Conservation (phyloP, 2,113 vertebrate species). For the Tichodroma muraria region DNA sequence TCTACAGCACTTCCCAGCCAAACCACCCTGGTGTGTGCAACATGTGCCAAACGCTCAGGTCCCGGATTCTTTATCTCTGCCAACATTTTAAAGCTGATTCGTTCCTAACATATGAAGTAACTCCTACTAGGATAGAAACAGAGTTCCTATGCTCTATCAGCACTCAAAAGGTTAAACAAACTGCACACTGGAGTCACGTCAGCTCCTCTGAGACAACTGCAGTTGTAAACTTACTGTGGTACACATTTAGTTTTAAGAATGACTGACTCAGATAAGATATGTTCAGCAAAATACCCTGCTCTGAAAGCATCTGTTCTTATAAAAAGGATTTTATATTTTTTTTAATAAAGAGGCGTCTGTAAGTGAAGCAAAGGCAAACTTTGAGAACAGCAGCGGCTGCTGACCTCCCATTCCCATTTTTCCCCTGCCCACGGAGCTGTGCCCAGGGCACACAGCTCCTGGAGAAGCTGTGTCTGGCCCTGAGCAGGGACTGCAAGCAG, state of each 20-base stretch:
- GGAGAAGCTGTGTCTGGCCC: not conserved
- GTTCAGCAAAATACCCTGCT: not conserved
- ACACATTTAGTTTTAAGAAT: not conserved
- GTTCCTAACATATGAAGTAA: not conserved
- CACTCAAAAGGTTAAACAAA: constrained; percentile 19
- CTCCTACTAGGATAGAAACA: not conserved
- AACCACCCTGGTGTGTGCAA: not conserved
- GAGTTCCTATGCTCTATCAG: not conserved
- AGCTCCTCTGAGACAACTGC: not conserved
- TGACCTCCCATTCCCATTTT: not conserved
- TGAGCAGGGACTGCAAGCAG: not conserved
- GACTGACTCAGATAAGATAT: not conserved
- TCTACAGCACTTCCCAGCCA: not conserved
- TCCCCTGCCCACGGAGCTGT: not conserved
- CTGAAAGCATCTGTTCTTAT: not conserved
- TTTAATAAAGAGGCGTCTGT: not conserved
- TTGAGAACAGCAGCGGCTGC: not conserved
- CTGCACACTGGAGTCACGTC: not conserved
- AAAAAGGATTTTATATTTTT: not conserved
- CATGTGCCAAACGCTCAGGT: not conserved
- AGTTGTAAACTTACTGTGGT: not conserved
- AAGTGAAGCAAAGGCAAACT: not conserved
- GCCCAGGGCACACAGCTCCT: not conserved
- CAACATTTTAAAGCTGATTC: not conserved
- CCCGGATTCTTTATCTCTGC: not conserved